Percentiles rank a stretch among this genome's conserved stretches.
Evolutionary conservation across 2,888 invertebrate species (phyloP).

Genomic region (Heliconius ismenius): DNA sequence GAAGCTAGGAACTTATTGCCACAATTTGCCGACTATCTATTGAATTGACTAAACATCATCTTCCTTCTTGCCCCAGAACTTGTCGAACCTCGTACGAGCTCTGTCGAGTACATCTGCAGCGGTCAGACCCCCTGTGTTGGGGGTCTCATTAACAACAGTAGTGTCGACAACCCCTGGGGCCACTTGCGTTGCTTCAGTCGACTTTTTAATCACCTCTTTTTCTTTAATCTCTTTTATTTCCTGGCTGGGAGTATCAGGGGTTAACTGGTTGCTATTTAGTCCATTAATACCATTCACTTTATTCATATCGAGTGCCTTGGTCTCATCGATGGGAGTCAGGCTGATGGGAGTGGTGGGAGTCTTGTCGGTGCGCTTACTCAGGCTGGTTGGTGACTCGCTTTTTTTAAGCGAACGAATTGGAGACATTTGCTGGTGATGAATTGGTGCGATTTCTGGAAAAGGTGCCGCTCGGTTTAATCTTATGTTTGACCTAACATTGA

Average conservation of each 20-base stretch:
- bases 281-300: conserved; percentile 65
- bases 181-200: conserved; percentile 75
- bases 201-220: conserved; percentile 73
- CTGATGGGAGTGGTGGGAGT: conserved; percentile 78
- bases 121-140: conserved; percentile 75
- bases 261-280: conserved; percentile 67
- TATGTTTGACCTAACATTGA: conserved; percentile 32
- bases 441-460: conserved; percentile 78
- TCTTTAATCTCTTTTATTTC: conserved; percentile 63
- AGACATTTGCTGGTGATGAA: conserved; percentile 80
- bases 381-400: conserved; percentile 76
- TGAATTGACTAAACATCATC: conserved; percentile 76
- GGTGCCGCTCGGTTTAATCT: conserved; percentile 47
- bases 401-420: conserved; percentile 78
- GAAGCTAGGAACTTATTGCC: conserved; percentile 41
- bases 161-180: conserved; percentile 82
- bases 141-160: conserved; percentile 73
- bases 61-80: conserved; percentile 90
- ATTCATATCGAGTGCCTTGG: conserved; percentile 74
- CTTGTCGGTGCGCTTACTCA: conserved; percentile 77
- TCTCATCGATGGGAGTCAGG: conserved; percentile 78
- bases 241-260: conserved; percentile 70
- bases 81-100: conserved; percentile 91
- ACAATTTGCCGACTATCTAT: conserved; percentile 55
- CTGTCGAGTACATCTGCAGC: conserved; percentile 90